Percentiles rank a stretch among this genome's conserved stretches.
Evolutionary conservation across 2,888 invertebrate species (phyloP).

Genomic region (Miltochrista miniata): DNA sequence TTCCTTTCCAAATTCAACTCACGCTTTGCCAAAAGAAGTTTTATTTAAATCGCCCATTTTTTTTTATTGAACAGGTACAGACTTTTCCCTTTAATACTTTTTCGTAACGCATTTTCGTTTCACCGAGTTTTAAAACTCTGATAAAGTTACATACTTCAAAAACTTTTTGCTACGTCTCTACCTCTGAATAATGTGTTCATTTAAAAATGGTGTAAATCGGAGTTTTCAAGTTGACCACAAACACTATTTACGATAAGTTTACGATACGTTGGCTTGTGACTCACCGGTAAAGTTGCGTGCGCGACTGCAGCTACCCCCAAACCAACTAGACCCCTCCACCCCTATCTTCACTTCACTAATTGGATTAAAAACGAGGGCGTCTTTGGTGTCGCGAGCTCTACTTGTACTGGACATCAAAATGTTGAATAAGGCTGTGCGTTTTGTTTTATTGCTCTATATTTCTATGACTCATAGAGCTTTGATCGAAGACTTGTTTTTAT

Average conservation of each 20-base stretch:
- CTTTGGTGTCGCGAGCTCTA: slow-evolving; percentile 39
- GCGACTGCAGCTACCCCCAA: slow-evolving; percentile 44
- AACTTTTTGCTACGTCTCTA: too few relatives aligned
- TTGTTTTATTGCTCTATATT: slow-evolving; percentile 28
- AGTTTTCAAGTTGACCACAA: slow-evolving; percentile 27
- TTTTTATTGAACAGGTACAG: too few relatives aligned
- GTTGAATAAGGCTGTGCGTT: slow-evolving; percentile 43
- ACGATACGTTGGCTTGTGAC: slow-evolving; percentile 39
- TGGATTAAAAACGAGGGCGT: slow-evolving; percentile 40
- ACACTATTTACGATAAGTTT: slow-evolving; percentile 15
- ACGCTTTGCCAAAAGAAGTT: too few relatives aligned
- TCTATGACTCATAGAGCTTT: slow-evolving; percentile 41
- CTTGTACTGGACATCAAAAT: slow-evolving; percentile 34
- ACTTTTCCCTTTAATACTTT: too few relatives aligned
- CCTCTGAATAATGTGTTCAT: too few relatives aligned
- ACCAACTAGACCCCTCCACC: slow-evolving; percentile 47
- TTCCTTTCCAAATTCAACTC: too few relatives aligned
- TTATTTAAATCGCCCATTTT: too few relatives aligned
- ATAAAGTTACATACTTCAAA: too few relatives aligned
- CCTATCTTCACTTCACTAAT: slow-evolving; percentile 41
- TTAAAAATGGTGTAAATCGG: too few relatives aligned
- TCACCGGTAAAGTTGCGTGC: slow-evolving; percentile 62
- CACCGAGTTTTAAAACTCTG: too few relatives aligned
- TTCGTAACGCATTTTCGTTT: too few relatives aligned
- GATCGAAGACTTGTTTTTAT: too few relatives aligned